Evolutionary conservation across 2,113 vertebrate species (phyloP), one percentile per base, ranked within the genome.

Genomic region (Drymodes brunneopygia): DNA sequence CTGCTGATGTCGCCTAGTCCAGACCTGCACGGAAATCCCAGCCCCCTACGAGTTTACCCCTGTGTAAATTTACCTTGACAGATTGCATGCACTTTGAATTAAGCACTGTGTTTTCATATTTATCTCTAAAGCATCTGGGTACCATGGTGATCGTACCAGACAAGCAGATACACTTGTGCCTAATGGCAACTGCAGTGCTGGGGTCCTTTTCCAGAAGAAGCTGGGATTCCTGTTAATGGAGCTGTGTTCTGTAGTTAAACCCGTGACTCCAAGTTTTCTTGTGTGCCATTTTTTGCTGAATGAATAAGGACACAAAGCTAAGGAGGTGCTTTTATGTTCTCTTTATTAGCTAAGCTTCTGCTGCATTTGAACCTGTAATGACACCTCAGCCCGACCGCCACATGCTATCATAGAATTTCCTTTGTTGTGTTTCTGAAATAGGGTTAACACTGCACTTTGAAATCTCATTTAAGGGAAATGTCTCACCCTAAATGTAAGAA

Each of bases 101-200:
- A 51, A 66, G 75, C 54, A 29, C 69, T 44, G 19, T 87, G 69
- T 69, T 91, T 94, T 92, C 20, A 6, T 89, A 47, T 81, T 85
- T 94, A 73, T 65, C 70, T 95, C 8, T 79, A 69, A 88, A 92
- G 81, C 89, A 66, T 90, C 88, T 87, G 90, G 81, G 54, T 85
- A 7, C 94, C 62, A 90, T 95, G 73, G 86, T 93, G 87, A 92
- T 75, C 50, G 44, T 29, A 51, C 67, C 66, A 65, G 61, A 73
- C 48, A 72, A 53, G 45, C 81, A 91, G 73, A 69, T 82, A n/a
- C 66, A 80, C 70, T 53, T 65, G 50, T 20, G 18, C 62, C 42
- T 72, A 47, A 17, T 75, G n/a, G 54, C 56, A n/a, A 50, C 45
- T 79, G 70, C 61, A 79, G 0, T 50, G 38, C 79, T 50, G 81